A percentile compares a stretch with the other conserved stretches of the same genome.
phyloP scores from a whole-genome alignment of 2,888 invertebrate species.

The Keiferia lycopersicella region DNA sequence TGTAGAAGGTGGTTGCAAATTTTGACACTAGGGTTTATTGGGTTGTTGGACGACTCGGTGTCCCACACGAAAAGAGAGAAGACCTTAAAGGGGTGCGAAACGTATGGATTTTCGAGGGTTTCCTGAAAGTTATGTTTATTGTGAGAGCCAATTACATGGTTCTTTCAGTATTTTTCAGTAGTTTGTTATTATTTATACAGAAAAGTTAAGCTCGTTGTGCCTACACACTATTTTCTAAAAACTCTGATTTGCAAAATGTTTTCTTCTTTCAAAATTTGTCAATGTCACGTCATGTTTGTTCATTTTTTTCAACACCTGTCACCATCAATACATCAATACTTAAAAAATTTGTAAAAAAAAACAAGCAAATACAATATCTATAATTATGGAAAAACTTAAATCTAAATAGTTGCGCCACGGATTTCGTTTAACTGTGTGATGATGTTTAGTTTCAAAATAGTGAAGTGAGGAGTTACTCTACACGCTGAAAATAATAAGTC shows the following conservation, averaged over 20 bases:
- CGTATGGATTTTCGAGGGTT: too few species aligned
- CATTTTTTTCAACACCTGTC: slow-evolving; percentile 9
- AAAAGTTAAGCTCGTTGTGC: too few species aligned
- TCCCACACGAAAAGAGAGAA: too few species aligned
- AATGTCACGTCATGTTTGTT: slow-evolving; percentile 6
- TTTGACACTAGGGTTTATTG: too few species aligned
- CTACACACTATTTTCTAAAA: neutral
- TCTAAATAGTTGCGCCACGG: slow-evolving; percentile 1
- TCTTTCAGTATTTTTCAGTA: too few species aligned
- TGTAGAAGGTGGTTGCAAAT: too few species aligned
- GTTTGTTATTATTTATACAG: too few species aligned
- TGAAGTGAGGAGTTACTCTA: neutral
- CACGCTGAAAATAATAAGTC: neutral
- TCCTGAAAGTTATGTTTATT: too few species aligned
- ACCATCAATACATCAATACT: neutral
- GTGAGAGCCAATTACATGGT: too few species aligned
- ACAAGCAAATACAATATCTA: neutral
- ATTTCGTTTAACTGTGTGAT: neutral
- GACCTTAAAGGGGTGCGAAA: too few species aligned
- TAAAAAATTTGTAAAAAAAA: neutral
- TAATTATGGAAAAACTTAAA: slow-evolving; percentile 9
- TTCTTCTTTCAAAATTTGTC: slow-evolving; percentile 3
- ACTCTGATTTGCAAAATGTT: neutral
- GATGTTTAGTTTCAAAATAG: neutral
- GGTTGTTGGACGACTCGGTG: too few species aligned